phyloP scores from a whole-genome alignment of 2,888 invertebrate genomes.

The Caenorhabditis becei region DNA sequence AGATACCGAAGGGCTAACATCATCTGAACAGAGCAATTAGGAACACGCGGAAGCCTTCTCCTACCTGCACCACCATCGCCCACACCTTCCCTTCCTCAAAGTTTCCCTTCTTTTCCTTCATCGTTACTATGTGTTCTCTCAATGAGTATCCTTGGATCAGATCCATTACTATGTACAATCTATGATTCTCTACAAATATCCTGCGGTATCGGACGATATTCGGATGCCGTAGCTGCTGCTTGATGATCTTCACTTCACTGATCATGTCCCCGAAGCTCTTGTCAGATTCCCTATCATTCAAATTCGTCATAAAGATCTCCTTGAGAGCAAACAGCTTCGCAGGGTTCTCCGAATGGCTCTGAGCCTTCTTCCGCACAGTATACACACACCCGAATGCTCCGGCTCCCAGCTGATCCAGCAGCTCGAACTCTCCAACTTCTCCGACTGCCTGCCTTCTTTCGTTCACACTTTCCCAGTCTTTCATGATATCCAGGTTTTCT shows the following conservation, averaged over 20 bases:
- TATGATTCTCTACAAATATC: conserved; percentile 83
- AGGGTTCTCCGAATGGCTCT: conserved; percentile 47
- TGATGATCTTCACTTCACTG: conserved; percentile 83
- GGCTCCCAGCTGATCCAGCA: conserved; percentile 83
- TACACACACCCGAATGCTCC: conserved; percentile 84
- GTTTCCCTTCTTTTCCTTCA: conserved; percentile 82
- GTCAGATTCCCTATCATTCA: conserved; percentile 72
- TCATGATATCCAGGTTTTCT: conserved; percentile 42
- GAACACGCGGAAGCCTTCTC: not conserved
- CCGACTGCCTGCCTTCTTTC: conserved; percentile 67
- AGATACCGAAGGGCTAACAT: conserved; percentile 83
- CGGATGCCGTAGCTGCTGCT: conserved; percentile 83
- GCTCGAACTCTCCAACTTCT: conserved; percentile 83
- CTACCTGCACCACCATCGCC: conserved; percentile 83
- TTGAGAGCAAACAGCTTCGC: conserved; percentile 82
- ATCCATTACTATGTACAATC: conserved; percentile 84
- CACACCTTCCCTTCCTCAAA: conserved; percentile 83
- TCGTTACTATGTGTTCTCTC: conserved; percentile 82
- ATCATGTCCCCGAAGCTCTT: conserved; percentile 83
- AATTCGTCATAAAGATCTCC: conserved; percentile 80
- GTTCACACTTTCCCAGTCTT: conserved; percentile 68
- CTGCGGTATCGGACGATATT: conserved; percentile 83
- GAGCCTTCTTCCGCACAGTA: conserved; percentile 82
- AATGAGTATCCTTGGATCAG: conserved; percentile 83
- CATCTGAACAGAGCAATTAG: conserved; percentile 77